Conservation (phyloP, 2,113 vertebrate species). For the Rissa tridactyla region DNA sequence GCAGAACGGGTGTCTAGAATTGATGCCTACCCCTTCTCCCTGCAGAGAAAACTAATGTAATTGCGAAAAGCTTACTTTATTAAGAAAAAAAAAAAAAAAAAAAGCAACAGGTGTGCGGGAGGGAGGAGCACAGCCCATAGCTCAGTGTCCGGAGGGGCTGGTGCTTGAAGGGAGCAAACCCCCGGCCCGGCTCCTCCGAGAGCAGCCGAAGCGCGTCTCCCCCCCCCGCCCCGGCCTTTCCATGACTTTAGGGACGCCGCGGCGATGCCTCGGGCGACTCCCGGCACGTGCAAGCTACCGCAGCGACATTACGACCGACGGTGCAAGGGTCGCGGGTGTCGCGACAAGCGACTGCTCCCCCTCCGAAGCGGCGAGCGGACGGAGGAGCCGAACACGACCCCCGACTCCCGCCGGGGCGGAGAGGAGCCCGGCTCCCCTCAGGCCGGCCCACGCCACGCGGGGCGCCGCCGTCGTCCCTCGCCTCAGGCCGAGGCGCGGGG, state of each 20-base stretch:
- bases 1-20: accelerated
- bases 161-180: background rate
- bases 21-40: background rate
- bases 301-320: accelerated
- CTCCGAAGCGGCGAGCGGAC: too few relatives aligned
- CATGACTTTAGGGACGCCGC: background rate
- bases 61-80: background rate
- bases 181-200: background rate
- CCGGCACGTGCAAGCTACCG: background rate
- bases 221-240: background rate
- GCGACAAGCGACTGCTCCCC: background rate
- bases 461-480: background rate
- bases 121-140: accelerated
- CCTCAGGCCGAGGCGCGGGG: background rate
- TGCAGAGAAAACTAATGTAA: background rate
- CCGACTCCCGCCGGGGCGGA: background rate
- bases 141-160: accelerated
- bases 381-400: too few relatives aligned
- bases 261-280: background rate
- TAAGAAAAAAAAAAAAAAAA: background rate
- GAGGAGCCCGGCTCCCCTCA: background rate
- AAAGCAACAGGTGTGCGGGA: accelerated
- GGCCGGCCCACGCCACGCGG: background rate
- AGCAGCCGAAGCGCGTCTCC: background rate
- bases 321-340: background rate